Base-by-base conservation (phyloP, 2,113 vertebrate genomes). In the Daphoenositta chrysoptera region DNA sequence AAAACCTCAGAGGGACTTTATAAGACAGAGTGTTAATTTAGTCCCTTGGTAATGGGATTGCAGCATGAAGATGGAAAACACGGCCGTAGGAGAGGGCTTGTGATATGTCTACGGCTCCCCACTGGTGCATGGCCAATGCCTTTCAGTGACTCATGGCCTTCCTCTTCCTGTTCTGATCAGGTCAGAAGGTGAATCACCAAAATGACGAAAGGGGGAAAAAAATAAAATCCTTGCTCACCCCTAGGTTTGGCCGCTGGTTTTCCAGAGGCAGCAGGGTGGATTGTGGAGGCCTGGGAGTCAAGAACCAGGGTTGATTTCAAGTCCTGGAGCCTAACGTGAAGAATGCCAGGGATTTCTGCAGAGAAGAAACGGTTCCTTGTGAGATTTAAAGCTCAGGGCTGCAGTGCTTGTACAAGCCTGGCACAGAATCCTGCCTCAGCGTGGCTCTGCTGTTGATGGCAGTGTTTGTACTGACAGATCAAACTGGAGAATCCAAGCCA, bases 211-310 rank as follows among this genome's bases (percentile, higher is more conserved):
- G 1, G 23, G 12, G 8, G 1, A 6, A n/a, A 27, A 22, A 51
- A 11, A 56, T 61, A 56, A 75, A 42, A 27, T 37, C 5, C 8
- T 72, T 76, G 16, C 11, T 72, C 0, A 2, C 17, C 18, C n/a
- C n/a, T 12, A 44, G 3, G 0, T 77, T 65, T 65, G n/a, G 40
- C 27, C 0, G 0, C 35, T 70, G 18, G 7, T 10, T 87, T 37
- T 85, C 2, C 10, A 69, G 37, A 53, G 23, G 40, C 39, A 87
- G 11, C 0, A 0, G 22, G 13, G 21, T 65, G 18, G 24, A 6
- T 50, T 13, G 18, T n/a, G 17, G 28, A 53, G 4, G 11, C 26
- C 15, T 60, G 15, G 24, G 11, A 35, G 47, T n/a, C 64, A 68
- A 83, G 64, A 47, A 47, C 3, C 9, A 53, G 23, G 37, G 7